Percentiles rank a stretch among this genome's conserved stretches.
Evolutionary conservation across 2,888 invertebrate species (phyloP).

Genomic region (Polydrusus cervinus): DNA sequence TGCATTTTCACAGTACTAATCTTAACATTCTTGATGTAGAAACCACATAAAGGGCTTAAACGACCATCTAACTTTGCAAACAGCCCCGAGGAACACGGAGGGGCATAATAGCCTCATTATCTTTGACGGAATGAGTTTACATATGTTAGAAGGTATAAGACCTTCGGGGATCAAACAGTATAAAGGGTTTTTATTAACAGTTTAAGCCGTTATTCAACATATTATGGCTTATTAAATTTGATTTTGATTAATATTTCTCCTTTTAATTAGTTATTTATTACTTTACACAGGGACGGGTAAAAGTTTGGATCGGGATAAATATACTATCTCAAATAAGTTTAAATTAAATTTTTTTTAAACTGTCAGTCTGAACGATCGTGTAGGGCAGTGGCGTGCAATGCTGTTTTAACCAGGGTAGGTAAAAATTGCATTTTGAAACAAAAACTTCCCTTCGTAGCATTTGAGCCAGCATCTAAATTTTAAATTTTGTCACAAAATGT

Average conservation of each 20-base stretch:
- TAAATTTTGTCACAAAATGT: too few species aligned
- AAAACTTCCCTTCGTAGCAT: too few species aligned
- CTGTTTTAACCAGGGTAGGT: too few species aligned
- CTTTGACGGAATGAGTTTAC: constrained; percentile 24
- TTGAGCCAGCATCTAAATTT: too few species aligned
- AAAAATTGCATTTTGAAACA: too few species aligned
- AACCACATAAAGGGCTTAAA: constrained; percentile 14
- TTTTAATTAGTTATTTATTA: neutral
- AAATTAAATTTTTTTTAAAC: too few species aligned
- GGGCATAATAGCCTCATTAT: constrained; percentile 23
- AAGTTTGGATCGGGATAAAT: too few species aligned
- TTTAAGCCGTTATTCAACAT: neutral
- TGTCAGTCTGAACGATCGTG: too few species aligned
- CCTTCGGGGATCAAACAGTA: constrained; percentile 4
- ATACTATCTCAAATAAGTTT: too few species aligned
- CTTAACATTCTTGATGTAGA: neutral
- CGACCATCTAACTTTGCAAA: constrained; percentile 16
- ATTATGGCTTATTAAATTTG: neutral
- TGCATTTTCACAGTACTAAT: neutral
- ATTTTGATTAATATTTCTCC: neutral
- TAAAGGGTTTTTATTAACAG: constrained; percentile 10
- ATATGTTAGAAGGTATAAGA: constrained; percentile 23
- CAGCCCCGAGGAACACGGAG: constrained; percentile 3
- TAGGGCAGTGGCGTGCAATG: too few species aligned
- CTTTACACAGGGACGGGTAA: too few species aligned